A percentile compares a stretch with the other conserved stretches of the same genome.
phyloP scores from a whole-genome alignment of 2,797 vertebrate species.

The Sebastes jordani region DNA sequence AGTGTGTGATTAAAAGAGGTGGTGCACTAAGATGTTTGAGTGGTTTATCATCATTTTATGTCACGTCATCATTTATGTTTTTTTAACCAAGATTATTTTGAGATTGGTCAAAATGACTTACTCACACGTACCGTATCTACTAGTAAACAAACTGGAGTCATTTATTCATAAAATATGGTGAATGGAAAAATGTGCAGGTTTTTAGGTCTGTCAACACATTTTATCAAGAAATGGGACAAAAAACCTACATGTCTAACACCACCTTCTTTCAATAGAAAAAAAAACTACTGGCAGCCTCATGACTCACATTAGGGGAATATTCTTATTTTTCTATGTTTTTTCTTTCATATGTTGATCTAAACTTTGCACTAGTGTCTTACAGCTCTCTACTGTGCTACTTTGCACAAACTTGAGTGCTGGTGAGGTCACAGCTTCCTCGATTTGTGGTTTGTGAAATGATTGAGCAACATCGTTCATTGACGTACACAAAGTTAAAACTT shows the following conservation, averaged over 20 bases:
- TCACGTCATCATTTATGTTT: not conserved
- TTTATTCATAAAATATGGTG: not conserved
- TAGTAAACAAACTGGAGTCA: not conserved
- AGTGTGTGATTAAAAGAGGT: not conserved
- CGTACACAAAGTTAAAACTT: conserved; percentile 48
- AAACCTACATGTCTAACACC: not conserved
- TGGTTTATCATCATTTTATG: not conserved
- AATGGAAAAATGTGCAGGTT: not conserved
- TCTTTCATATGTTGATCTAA: not conserved
- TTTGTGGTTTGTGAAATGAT: conserved; percentile 65
- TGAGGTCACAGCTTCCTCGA: conserved; percentile 58
- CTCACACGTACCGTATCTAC: not conserved
- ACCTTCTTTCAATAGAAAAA: conserved; percentile 15
- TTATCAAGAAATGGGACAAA: not conserved
- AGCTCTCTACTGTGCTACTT: not conserved
- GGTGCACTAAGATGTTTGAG: not conserved
- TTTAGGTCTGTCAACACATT: not conserved
- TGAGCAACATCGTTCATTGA: conserved; percentile 73
- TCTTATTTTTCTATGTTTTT: conserved; percentile 10
- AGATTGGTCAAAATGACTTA: not conserved
- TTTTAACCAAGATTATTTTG: not conserved
- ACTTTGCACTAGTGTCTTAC: not conserved
- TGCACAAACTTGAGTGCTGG: conserved; percentile 1
- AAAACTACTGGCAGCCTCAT: not conserved
- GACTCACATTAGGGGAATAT: conserved; percentile 23